These are phyloP conservation scores for Brachyhypopomus gauderio DNA, from an alignment of 2,113 vertebrate genomes.

Conservation along the genomic window DNA sequence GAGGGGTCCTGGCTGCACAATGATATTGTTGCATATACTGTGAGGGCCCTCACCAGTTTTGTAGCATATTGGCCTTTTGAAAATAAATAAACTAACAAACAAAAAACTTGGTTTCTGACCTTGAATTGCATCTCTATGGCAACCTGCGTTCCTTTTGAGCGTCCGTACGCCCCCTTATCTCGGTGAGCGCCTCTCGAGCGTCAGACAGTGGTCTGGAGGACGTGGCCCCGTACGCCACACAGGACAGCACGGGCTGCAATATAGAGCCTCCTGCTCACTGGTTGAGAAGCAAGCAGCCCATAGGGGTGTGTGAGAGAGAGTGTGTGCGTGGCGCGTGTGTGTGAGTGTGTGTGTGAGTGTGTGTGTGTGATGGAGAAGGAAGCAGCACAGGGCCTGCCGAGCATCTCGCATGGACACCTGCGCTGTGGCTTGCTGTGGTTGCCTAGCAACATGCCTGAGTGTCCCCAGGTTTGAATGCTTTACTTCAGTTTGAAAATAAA, in stretches of 20 bases:
- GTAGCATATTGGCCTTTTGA: too few relatives aligned
- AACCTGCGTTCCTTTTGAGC: constrained; percentile 3
- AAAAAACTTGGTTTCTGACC: constrained; percentile 2
- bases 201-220: constrained; percentile 36
- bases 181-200: constrained; percentile 18
- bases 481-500: constrained; percentile 63
- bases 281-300: too few relatives aligned
- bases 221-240: not conserved
- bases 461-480: constrained; percentile 64
- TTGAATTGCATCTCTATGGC: constrained; percentile 23
- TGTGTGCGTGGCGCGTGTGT: not conserved
- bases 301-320: not conserved
- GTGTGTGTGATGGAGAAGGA: not conserved
- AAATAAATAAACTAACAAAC: too few relatives aligned
- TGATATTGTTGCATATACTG: too few relatives aligned
- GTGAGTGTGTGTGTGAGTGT: not conserved
- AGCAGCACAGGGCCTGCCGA: constrained; percentile 44
- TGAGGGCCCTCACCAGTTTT: too few relatives aligned
- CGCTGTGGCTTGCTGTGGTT: constrained; percentile 71
- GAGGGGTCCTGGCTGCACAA: too few relatives aligned
- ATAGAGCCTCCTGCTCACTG: too few relatives aligned
- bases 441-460: constrained; percentile 73
- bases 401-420: constrained; percentile 64
- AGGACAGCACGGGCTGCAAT: too few relatives aligned
- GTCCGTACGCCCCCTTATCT: constrained; percentile 3